phyloP scores from a whole-genome alignment of 2,113 vertebrate species.

The Morone chrysops region DNA sequence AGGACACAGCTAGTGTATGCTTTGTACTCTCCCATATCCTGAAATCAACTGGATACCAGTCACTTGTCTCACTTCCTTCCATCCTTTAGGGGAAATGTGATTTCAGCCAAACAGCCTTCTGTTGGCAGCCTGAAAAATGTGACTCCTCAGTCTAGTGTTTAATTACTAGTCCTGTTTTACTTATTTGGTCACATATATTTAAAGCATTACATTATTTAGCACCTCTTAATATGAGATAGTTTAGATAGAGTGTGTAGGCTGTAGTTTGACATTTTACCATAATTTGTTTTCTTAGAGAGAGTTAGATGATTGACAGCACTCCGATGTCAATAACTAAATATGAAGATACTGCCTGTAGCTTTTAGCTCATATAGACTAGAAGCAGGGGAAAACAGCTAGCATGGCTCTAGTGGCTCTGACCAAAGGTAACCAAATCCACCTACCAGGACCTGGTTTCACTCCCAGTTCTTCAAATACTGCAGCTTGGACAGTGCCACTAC shows the following conservation, averaged over 20 bases:
- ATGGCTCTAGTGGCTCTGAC: too few relatives aligned
- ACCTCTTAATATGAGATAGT: neutral
- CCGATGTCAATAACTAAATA: neutral
- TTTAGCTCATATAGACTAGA: neutral
- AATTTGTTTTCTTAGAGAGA: too few relatives aligned
- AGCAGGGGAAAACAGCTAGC: too few relatives aligned
- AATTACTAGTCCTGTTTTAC: neutral
- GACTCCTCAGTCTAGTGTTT: neutral
- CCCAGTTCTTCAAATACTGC: too few relatives aligned
- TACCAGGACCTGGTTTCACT: neutral
- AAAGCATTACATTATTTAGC: too few relatives aligned
- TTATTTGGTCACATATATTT: neutral
- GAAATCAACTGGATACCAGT: neutral
- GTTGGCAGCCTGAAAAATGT: neutral
- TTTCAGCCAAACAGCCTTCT: too few relatives aligned
- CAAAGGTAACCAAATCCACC: neutral
- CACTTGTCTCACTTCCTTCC: neutral
- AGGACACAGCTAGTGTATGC: neutral
- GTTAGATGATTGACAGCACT: too few relatives aligned
- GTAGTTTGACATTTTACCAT: too few relatives aligned
- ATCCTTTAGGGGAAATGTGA: neutral
- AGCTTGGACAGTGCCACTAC: too few relatives aligned
- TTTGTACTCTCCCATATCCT: neutral
- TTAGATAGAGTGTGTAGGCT: too few relatives aligned
- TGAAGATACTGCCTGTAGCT: neutral